Conservation (phyloP, 1,140 invertebrate species). For the Macrostomum lignano region DNA sequence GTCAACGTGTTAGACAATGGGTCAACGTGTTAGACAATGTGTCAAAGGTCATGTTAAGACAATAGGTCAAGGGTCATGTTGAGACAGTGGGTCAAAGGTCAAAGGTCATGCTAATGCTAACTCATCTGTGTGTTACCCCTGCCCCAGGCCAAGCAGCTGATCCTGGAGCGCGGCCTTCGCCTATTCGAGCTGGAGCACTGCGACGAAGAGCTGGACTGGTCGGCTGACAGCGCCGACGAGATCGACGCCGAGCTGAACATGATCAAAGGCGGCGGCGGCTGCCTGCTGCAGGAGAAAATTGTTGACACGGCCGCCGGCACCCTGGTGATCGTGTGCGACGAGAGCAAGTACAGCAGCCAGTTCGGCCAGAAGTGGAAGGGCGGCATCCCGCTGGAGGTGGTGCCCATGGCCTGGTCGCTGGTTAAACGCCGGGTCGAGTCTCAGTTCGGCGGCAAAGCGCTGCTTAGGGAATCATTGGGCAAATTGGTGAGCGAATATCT, state of each 20-base stretch:
- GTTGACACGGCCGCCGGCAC: constrained; percentile 54
- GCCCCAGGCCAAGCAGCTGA: no score
- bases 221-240: constrained; percentile 42
- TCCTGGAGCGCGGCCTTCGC: no score
- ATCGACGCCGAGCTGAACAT: constrained; percentile 44
- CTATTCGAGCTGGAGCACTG: no score
- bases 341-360: constrained; percentile 45
- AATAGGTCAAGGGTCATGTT: no score
- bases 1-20: no score
- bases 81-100: no score
- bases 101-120: no score
- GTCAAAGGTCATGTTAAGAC: no score
- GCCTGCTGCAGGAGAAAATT: constrained; percentile 78
- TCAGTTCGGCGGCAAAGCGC: constrained; percentile 41
- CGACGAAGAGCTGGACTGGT: no score
- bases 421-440: constrained; percentile 43
- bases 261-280: constrained; percentile 88
- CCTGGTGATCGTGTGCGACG: constrained; percentile 59
- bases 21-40: no score
- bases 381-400: constrained; percentile 74
- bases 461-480: constrained; percentile 42
- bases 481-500: constrained; percentile 40
- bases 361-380: constrained; percentile 67
- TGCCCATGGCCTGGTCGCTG: constrained; percentile 56
- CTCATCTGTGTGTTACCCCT: no score